Percentiles rank a stretch among this genome's conserved stretches.
Conservation (phyloP, 2,113 vertebrate species). For the Hippocampus comes region DNA sequence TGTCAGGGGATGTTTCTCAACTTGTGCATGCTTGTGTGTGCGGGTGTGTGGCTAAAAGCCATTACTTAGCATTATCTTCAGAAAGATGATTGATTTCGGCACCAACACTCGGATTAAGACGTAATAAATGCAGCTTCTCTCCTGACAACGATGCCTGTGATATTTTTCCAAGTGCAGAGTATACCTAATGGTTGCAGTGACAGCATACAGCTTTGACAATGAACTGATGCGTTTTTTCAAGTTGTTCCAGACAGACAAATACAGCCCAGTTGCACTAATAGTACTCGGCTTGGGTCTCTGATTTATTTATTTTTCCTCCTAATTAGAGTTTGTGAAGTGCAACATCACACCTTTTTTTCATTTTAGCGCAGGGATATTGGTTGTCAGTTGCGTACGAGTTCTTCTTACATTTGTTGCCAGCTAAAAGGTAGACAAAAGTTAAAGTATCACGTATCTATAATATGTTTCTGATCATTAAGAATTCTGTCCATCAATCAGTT, state of each 20-base stretch:
- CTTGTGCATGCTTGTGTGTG: conserved; percentile 1
- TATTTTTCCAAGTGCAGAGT: background rate
- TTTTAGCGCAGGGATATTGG: background rate
- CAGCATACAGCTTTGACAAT: conserved; percentile 11
- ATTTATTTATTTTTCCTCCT: background rate
- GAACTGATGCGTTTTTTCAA: background rate
- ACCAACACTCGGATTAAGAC: background rate
- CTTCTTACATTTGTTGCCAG: background rate
- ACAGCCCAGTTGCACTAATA: background rate
- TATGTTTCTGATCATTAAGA: no score
- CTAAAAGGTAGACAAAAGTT: background rate
- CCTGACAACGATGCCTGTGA: background rate
- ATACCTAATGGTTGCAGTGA: background rate
- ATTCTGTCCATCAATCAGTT: no score
- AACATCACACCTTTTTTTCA: background rate
- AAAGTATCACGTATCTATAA: no score
- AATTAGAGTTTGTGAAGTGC: background rate
- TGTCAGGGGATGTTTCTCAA: conserved; percentile 22
- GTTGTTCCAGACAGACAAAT: background rate
- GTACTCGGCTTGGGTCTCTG: background rate
- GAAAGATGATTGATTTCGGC: background rate
- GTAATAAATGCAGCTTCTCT: background rate
- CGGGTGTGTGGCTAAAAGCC: background rate
- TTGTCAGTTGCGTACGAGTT: background rate
- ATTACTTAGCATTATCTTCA: background rate